phyloP scores from a whole-genome alignment of 2,113 vertebrate species.

The Thermophis baileyi region DNA sequence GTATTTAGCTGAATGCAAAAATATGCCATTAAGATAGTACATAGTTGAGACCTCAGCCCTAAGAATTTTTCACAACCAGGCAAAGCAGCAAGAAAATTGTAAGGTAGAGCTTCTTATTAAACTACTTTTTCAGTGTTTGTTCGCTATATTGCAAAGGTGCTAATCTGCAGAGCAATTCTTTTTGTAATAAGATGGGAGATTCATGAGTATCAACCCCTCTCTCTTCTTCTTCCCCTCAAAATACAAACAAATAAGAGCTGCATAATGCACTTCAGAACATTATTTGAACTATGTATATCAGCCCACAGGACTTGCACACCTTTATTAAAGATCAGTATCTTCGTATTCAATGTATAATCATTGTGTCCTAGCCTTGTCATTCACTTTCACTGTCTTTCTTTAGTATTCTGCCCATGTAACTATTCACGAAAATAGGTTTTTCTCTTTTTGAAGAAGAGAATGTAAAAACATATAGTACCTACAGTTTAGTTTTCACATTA shows the following conservation, averaged over 20 bases:
- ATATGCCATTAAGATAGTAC: background rate
- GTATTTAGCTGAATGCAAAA: background rate
- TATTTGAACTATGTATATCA: slow-evolving; percentile 13
- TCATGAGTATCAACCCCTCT: background rate
- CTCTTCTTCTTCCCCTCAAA: background rate
- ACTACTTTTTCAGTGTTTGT: background rate
- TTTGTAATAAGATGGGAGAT: background rate
- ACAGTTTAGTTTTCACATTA: slow-evolving; percentile 6
- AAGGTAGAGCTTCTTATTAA: background rate
- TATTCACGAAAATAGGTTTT: slow-evolving; percentile 18
- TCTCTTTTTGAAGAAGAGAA: background rate
- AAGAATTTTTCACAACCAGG: background rate
- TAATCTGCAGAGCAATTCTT: background rate
- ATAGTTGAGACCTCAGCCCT: background rate
- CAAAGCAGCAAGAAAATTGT: background rate
- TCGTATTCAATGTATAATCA: slow-evolving; percentile 2
- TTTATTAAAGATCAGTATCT: slow-evolving; percentile 9
- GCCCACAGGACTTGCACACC: slow-evolving; percentile 18
- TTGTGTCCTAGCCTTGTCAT: background rate
- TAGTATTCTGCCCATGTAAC: background rate
- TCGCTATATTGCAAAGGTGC: background rate
- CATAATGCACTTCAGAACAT: background rate
- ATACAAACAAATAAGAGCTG: background rate
- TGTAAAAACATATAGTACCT: slow-evolving; percentile 18
- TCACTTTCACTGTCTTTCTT: background rate